These are phyloP conservation scores for Reticulitermes speratus DNA, from an alignment of 1,140 invertebrate genomes.

Conservation along the genomic window DNA sequence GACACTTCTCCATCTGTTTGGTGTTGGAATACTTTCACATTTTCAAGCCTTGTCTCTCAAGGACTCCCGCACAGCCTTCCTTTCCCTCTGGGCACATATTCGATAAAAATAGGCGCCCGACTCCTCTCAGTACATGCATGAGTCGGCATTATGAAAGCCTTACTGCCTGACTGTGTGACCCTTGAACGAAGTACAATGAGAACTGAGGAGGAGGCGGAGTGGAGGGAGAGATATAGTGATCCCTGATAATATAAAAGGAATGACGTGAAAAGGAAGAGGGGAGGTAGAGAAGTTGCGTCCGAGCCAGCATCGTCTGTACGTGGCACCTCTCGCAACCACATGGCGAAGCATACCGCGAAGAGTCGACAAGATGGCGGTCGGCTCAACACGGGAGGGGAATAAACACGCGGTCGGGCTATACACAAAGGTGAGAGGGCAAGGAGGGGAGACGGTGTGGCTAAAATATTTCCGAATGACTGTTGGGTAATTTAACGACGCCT, in stretches of 20 bases:
- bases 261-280: neutral
- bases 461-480: no score
- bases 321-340: neutral
- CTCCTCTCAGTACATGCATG: neutral
- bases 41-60: conserved; percentile 15
- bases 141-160: neutral
- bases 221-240: neutral
- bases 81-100: conserved; percentile 2
- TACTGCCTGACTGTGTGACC: neutral
- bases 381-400: neutral
- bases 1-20: neutral
- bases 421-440: no score
- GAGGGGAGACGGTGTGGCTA: no score
- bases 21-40: conserved; percentile 11
- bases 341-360: neutral
- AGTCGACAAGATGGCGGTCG: neutral
- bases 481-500: no score
- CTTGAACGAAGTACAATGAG: conserved; percentile 10
- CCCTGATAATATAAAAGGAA: neutral
- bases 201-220: neutral
- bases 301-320: neutral
- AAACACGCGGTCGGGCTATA: neutral
- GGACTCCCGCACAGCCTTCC: neutral
- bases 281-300: neutral
- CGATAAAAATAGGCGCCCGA: conserved; percentile 3